Conservation (phyloP, 2,113 vertebrate genomes). For the Cercocebus atys region DNA sequence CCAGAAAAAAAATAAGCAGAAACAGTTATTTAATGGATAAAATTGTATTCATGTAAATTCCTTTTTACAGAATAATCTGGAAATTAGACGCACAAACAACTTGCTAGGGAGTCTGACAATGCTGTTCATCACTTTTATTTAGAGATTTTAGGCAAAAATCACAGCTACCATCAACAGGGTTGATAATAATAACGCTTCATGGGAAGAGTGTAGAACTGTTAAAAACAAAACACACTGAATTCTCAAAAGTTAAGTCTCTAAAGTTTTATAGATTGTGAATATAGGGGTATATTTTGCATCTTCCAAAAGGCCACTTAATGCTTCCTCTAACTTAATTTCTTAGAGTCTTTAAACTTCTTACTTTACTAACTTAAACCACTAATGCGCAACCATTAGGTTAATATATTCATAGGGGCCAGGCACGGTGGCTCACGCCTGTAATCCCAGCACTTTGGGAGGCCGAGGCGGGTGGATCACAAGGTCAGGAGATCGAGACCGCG, state of each 20-base stretch:
- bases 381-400: neutral
- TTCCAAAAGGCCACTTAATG: neutral
- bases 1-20: slow-evolving; percentile 50
- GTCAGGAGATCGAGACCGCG: too few species aligned
- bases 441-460: too few species aligned
- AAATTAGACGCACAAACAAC: neutral
- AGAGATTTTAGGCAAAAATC: slow-evolving; percentile 46
- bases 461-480: too few species aligned
- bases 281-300: neutral
- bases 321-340: neutral
- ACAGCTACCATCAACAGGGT: slow-evolving; percentile 13
- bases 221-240: slow-evolving; percentile 29
- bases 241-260: slow-evolving; percentile 18
- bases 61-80: slow-evolving; percentile 37
- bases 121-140: slow-evolving; percentile 29
- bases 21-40: slow-evolving; percentile 5
- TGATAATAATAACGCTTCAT: slow-evolving; percentile 40
- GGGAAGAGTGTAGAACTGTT: slow-evolving; percentile 54
- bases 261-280: slow-evolving; percentile 1
- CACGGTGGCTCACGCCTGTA: too few species aligned
- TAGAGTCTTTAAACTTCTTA: neutral
- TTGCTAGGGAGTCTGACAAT: slow-evolving; percentile 41
- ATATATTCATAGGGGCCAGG: neutral
- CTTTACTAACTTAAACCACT: neutral
- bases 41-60: neutral